A percentile compares a stretch with the other conserved stretches of the same genome.
Evolutionary conservation across 2,113 vertebrate species (phyloP).

Genomic region (Pongo pygmaeus): DNA sequence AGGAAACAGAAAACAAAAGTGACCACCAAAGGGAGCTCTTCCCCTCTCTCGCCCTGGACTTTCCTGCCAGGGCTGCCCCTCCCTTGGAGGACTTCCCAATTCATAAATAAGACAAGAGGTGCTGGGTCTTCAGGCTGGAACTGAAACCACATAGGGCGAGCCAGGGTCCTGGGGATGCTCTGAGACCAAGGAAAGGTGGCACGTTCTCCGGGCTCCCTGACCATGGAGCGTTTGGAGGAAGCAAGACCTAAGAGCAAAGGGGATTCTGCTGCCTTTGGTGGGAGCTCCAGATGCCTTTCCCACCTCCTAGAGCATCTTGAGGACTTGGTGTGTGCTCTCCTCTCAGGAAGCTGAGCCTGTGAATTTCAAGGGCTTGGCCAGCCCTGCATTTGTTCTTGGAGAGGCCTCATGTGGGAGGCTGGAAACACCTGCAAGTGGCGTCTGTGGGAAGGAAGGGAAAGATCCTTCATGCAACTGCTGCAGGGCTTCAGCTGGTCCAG

Average conservation of each 20-base stretch:
- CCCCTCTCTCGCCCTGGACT: not conserved
- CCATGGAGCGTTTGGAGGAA: not conserved
- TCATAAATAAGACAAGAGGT: not conserved
- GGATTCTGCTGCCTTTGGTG: not conserved
- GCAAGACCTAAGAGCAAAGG: not conserved
- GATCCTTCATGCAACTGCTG: not conserved
- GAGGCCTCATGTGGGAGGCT: not conserved
- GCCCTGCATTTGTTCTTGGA: not conserved
- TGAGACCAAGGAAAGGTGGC: not conserved
- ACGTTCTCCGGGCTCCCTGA: not conserved
- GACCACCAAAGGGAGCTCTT: not conserved
- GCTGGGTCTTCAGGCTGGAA: not conserved
- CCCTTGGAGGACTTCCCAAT: not conserved
- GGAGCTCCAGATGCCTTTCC: not conserved
- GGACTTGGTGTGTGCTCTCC: not conserved
- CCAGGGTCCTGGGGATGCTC: not conserved
- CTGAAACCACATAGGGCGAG: not conserved
- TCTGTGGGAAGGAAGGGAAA: not conserved
- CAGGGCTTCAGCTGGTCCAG: not conserved
- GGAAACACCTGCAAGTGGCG: not conserved
- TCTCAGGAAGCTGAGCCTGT: constrained; percentile 16
- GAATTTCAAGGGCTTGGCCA: not conserved
- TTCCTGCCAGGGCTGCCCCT: not conserved
- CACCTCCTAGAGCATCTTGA: not conserved
- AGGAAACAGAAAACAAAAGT: not conserved